Evolutionary conservation across 1,140 invertebrate genomes (phyloP), one percentile per base, ranked within the genome.

Genomic region (Belonocnema kinseyi): DNA sequence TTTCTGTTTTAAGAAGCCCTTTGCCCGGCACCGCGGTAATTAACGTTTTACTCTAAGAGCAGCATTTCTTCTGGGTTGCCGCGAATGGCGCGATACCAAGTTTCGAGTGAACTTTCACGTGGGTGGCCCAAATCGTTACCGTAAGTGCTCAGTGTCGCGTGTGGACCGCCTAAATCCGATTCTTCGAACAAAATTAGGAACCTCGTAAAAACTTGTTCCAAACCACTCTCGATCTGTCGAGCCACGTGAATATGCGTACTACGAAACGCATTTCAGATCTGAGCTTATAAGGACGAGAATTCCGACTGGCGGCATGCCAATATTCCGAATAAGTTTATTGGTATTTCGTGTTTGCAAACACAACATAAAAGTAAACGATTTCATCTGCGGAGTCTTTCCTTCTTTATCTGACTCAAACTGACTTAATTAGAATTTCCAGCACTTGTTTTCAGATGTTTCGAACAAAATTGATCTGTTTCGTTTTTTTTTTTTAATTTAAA

Each of bases 211-310:
- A 66, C 40, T 46, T 8, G 40, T 46, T 46, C 10, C 40, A 46
- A 66, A 26, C 40, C 61, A 33, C 61, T 40, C 61, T 46, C 33
- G 61, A 46, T 66, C 61, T 66, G 26, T 40, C 13, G 26, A 33
- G 58, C 26, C 61, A 66, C 61, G 61, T 66, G 61, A 66, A 66
- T 66, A 66, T 66, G 26, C 26, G 61, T 66, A 66, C 61, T 66
- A 40, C 61, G 61, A 66, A 66, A 66, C 58, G 58, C 21, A 33
- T 66, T 66, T 13, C 61, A 26, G 61, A 66, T 16, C 26, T 66
- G 33, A 66, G 40, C 61, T 66, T 66, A 66, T 66, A 66, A 66
- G 61, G 61, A 66, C n/a, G 26, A 66, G 61, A 66, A 66, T 66
- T 66, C 61, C 26, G 26, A 46, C 13, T 66, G 26, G 13, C 21